Evolutionary conservation across 2,797 vertebrate species (phyloP).

Genomic region (Anolis apletophallus): DNA sequence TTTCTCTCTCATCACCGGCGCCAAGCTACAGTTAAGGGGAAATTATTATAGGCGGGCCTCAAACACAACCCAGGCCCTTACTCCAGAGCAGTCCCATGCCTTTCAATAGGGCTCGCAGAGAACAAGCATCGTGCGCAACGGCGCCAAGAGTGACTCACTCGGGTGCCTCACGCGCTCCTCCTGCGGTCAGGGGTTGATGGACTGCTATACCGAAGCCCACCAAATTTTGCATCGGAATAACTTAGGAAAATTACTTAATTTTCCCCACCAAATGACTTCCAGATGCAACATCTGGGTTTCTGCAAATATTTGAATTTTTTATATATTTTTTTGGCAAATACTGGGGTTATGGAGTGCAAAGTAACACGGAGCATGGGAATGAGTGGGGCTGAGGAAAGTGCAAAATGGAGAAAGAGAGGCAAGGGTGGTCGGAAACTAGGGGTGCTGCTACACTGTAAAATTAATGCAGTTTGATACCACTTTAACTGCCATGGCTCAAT

Average conservation of each 20-base stretch:
- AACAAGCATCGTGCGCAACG: rapidly evolving
- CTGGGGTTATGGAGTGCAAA: background rate
- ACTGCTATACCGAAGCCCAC: constrained; percentile 19
- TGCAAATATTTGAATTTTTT: background rate
- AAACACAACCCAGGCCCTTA: background rate
- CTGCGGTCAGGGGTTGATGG: constrained; percentile 14
- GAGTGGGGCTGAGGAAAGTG: background rate
- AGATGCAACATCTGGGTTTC: constrained; percentile 40
- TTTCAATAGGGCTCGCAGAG: background rate
- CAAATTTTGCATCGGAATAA: constrained; percentile 39
- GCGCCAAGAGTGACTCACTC: background rate
- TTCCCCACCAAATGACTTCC: constrained; percentile 11
- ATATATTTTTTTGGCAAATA: background rate
- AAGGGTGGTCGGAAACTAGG: too few species aligned
- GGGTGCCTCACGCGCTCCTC: background rate
- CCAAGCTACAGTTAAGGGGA: background rate
- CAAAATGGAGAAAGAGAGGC: background rate
- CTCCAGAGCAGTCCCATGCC: background rate
- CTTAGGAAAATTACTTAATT: constrained; percentile 26
- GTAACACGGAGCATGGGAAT: background rate
- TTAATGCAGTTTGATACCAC: too few species aligned
- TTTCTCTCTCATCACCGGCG: background rate
- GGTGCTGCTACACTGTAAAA: too few species aligned
- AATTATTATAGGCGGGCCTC: background rate
- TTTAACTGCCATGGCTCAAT: too few species aligned